Evolutionary conservation across 2,113 vertebrate genomes (phyloP).

Genomic region (Serinus canaria): DNA sequence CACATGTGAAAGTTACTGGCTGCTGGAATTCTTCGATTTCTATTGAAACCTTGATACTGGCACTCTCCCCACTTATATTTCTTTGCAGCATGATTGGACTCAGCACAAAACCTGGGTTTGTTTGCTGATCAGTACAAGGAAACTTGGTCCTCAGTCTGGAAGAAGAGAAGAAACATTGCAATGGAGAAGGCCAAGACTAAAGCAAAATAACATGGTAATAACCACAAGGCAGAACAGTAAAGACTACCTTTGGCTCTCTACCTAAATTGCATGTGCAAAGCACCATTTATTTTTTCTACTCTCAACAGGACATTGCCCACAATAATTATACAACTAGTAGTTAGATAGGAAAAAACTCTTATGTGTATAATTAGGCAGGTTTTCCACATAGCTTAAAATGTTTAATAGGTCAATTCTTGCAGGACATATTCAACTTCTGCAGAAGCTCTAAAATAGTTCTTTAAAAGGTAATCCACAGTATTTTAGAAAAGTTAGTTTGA

Average conservation of each 20-base stretch:
- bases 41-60: constrained; percentile 96
- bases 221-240: neutral
- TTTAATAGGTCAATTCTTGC: neutral
- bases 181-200: neutral
- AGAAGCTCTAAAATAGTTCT: neutral
- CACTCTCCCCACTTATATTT: constrained; percentile 79
- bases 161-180: constrained; percentile 48
- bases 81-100: constrained; percentile 89
- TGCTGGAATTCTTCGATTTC: constrained; percentile 93
- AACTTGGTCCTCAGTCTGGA: constrained; percentile 86
- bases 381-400: neutral
- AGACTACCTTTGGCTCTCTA: neutral
- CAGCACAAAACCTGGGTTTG: constrained; percentile 90
- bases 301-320: neutral
- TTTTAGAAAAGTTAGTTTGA: neutral
- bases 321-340: neutral
- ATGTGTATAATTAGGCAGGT: neutral
- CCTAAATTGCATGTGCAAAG: neutral
- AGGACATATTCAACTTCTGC: neutral
- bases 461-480: neutral
- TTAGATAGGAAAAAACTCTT: neutral
- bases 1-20: constrained; percentile 97
- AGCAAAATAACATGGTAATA: neutral
- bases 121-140: constrained; percentile 70
- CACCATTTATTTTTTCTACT: neutral